Evolutionary conservation across 1,140 invertebrate species (phyloP).

Genomic region (Pseudomyrmex gracilis): DNA sequence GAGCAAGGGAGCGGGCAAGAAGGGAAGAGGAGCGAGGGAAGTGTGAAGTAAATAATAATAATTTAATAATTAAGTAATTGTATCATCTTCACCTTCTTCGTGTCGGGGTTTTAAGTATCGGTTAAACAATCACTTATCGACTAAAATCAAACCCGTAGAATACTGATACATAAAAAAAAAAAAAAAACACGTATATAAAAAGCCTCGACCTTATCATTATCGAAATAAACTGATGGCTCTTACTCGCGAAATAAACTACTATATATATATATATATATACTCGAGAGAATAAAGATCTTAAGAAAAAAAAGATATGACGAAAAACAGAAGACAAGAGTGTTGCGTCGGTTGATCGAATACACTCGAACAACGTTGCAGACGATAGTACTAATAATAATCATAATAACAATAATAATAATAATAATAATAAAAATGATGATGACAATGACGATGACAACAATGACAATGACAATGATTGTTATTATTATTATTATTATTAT

Average conservation of each 20-base stretch:
- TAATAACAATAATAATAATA: conserved; percentile 58
- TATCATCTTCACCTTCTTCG: conserved; percentile 64
- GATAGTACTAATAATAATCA: conserved; percentile 46
- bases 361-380: conserved; percentile 34
- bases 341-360: conserved; percentile 14
- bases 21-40: conserved; percentile 63
- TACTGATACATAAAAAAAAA: conserved; percentile 82
- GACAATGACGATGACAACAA: too few relatives aligned
- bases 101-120: conserved; percentile 75
- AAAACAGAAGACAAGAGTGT: conserved; percentile 63
- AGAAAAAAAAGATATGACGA: conserved; percentile 23
- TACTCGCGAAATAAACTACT: conserved; percentile 69
- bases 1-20: conserved; percentile 5
- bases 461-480: too few relatives aligned
- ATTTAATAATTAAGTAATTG: conserved; percentile 82
- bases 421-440: too few relatives aligned
- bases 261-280: conserved; percentile 62
- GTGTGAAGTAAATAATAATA: conserved; percentile 82
- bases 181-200: conserved; percentile 81
- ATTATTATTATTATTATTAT: too few relatives aligned
- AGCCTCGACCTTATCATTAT: conserved; percentile 80
- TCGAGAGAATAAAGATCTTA: conserved; percentile 73
- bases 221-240: conserved; percentile 78
- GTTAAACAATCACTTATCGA: conserved; percentile 79
- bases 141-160: conserved; percentile 83